Conservation (phyloP, 2,113 vertebrate genomes). For the Nothoprocta pentlandii region DNA sequence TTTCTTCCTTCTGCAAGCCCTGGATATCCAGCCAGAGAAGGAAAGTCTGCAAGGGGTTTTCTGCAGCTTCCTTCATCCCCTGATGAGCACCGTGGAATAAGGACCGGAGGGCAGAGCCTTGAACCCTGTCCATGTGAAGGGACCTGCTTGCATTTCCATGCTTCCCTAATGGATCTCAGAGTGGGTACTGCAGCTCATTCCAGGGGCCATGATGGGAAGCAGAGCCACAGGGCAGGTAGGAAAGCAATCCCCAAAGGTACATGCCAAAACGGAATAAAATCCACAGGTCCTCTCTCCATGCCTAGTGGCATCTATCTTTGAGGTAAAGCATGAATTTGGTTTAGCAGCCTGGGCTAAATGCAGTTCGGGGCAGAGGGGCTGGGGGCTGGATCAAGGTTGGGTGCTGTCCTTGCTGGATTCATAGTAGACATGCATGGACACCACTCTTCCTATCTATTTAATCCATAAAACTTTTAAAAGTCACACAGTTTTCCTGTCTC, state of each 20-base stretch:
- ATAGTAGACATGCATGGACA: background rate
- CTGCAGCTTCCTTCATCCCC: background rate
- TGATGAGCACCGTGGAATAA: background rate
- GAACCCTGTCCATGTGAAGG: background rate
- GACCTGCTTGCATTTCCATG: background rate
- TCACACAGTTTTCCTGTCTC: background rate
- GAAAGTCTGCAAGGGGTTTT: background rate
- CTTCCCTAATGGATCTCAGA: accelerated
- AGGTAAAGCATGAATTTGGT: background rate
- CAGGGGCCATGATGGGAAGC: background rate
- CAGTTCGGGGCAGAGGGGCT: background rate
- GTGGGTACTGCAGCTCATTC: background rate
- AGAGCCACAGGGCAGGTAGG: background rate
- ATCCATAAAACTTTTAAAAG: background rate
- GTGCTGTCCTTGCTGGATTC: background rate
- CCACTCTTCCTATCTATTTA: background rate
- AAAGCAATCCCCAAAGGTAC: background rate
- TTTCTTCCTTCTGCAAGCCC: conserved; percentile 25
- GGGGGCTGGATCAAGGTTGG: background rate
- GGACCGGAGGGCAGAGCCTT: background rate
- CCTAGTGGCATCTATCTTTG: background rate
- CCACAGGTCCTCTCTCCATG: background rate
- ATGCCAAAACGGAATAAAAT: background rate
- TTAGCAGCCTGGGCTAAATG: background rate
- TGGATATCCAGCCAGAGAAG: background rate